phyloP scores from a whole-genome alignment of 2,888 invertebrate genomes.

The Orthonevra nobilis region DNA sequence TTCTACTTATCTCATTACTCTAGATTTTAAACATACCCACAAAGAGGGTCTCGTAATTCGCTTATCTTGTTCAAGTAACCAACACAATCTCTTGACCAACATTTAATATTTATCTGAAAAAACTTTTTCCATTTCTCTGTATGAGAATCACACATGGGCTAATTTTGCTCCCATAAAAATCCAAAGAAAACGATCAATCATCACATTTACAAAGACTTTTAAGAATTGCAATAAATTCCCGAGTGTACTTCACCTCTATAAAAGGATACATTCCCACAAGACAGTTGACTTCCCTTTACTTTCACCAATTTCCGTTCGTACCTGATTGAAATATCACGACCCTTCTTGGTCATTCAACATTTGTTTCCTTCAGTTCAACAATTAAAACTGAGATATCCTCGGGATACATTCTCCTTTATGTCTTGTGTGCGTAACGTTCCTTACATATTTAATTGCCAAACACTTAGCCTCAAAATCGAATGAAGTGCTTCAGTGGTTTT shows the following conservation, averaged over 20 bases:
- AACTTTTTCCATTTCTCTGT: no score
- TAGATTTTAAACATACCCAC: no score
- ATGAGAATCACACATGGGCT: no score
- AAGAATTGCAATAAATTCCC: slow-evolving; percentile 41
- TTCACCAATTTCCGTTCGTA: slow-evolving; percentile 48
- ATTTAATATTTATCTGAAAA: no score
- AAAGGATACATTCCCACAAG: slow-evolving; percentile 45
- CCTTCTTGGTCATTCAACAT: slow-evolving; percentile 35
- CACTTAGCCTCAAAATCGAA: slow-evolving; percentile 32
- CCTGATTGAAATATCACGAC: slow-evolving; percentile 20
- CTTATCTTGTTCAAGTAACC: no score
- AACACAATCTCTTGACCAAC: no score
- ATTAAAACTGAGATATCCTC: slow-evolving; percentile 57
- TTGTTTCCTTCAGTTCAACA: slow-evolving; percentile 19
- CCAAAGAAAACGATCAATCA: slow-evolving; percentile 8
- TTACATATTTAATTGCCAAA: slow-evolving; percentile 56
- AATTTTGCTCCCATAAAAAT: no score
- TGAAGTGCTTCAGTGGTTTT: slow-evolving; percentile 39
- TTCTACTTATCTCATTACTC: no score
- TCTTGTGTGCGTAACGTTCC: slow-evolving; percentile 20
- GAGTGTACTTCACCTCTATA: no score
- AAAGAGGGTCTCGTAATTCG: no score
- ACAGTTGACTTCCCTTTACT: slow-evolving; percentile 16
- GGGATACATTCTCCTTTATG: slow-evolving; percentile 15
- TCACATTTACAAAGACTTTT: not conserved